Conservation (phyloP, 2,888 invertebrate genomes). For the Cinara cedri region DNA sequence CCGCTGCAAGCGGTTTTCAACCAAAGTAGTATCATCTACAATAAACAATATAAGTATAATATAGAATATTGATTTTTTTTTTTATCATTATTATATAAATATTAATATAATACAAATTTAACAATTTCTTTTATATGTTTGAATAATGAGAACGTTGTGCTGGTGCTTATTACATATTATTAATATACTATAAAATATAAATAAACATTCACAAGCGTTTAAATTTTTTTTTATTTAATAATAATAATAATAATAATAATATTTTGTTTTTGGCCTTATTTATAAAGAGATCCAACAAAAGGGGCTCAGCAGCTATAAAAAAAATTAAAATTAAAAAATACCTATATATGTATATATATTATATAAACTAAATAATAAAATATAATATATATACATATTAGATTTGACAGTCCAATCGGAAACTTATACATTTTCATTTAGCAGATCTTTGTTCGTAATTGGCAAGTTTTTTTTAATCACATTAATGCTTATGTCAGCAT, state of each 20-base stretch:
- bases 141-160: slow-evolving; percentile 39
- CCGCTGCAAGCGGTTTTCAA: slow-evolving; percentile 54
- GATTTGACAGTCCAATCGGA: slow-evolving; percentile 46
- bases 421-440: slow-evolving; percentile 21
- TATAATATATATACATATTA: slow-evolving; percentile 16
- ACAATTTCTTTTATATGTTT: slow-evolving; percentile 34
- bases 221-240: slow-evolving; percentile 6
- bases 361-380: neutral
- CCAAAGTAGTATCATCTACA: slow-evolving; percentile 49
- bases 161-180: slow-evolving; percentile 23
- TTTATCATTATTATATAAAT: slow-evolving; percentile 15
- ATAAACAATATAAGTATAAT: slow-evolving; percentile 46
- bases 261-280: slow-evolving; percentile 31
- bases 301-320: slow-evolving; percentile 53
- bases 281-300: slow-evolving; percentile 53
- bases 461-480: slow-evolving; percentile 44
- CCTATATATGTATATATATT: neutral
- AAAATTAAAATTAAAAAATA: slow-evolving; percentile 21
- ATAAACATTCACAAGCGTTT: slow-evolving; percentile 35
- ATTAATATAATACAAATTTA: slow-evolving; percentile 27
- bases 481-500: slow-evolving; percentile 36
- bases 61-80: slow-evolving; percentile 37
- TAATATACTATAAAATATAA: slow-evolving; percentile 26
- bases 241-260: slow-evolving; percentile 16
- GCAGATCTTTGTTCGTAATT: slow-evolving; percentile 51